Conservation (phyloP, 2,113 vertebrate genomes). For the Grammomys dolichurus region DNA sequence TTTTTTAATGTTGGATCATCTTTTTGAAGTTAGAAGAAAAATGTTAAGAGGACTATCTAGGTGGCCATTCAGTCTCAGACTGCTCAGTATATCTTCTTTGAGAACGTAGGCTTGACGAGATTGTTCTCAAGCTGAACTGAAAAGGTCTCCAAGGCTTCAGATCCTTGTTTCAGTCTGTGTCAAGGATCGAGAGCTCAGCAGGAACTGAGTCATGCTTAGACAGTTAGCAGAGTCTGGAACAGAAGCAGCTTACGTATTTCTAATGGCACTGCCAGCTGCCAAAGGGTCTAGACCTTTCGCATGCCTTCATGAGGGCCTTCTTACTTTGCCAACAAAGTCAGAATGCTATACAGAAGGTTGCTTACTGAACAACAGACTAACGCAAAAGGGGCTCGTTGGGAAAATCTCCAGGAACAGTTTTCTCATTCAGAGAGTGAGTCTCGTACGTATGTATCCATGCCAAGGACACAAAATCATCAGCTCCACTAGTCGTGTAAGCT, state of each 20-base stretch:
- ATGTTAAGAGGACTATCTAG: background rate
- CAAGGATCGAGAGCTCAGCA: background rate
- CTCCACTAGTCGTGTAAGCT: background rate
- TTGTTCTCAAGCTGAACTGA: background rate
- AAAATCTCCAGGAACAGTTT: background rate
- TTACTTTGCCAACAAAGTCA: background rate
- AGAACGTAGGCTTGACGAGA: background rate
- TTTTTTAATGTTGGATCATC: background rate
- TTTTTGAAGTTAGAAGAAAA: background rate
- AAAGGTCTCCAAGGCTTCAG: background rate
- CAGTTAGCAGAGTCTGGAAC: background rate
- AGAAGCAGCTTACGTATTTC: conserved; percentile 1
- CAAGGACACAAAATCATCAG: background rate
- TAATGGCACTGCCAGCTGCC: background rate
- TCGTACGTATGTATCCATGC: background rate
- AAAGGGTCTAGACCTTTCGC: background rate
- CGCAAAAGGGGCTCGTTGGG: background rate
- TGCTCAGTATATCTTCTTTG: background rate
- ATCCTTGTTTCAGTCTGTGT: background rate
- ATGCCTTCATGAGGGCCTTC: background rate
- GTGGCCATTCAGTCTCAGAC: background rate
- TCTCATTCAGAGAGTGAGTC: background rate
- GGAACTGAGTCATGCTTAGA: background rate
- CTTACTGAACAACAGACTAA: background rate
- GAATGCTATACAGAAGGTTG: background rate